A percentile compares a stretch with the other conserved stretches of the same genome.
These are phyloP conservation scores for Cantharis nigra DNA, from an alignment of 2,888 invertebrate species.

Conservation along the genomic window DNA sequence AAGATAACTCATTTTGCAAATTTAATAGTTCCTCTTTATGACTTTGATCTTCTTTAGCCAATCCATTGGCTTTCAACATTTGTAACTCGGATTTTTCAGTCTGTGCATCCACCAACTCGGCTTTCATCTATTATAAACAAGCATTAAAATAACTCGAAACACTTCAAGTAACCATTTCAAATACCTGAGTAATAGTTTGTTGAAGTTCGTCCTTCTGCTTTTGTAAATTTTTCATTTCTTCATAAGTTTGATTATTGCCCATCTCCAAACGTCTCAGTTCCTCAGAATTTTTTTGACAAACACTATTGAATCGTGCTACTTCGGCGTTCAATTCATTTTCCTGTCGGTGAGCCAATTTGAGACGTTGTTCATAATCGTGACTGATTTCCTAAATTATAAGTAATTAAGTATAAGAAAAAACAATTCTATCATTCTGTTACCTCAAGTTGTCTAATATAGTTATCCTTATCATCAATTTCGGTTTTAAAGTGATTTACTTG, in stretches of 20 bases:
- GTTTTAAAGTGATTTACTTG: slow-evolving; percentile 53
- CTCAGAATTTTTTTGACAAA: slow-evolving; percentile 53
- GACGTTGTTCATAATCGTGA: slow-evolving; percentile 62
- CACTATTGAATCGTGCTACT: slow-evolving; percentile 50
- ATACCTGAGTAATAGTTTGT: slow-evolving; percentile 57
- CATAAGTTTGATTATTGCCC: slow-evolving; percentile 57
- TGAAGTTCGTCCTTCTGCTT: slow-evolving; percentile 61
- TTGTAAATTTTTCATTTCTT: slow-evolving; percentile 59
- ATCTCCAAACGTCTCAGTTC: slow-evolving; percentile 51
- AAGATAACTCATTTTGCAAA: slow-evolving; percentile 60
- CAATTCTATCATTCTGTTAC: slow-evolving; percentile 37
- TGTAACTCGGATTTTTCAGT: slow-evolving; percentile 42
- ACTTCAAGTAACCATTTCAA: not conserved
- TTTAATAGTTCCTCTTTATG: slow-evolving; percentile 57
- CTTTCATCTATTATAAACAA: slow-evolving; percentile 7
- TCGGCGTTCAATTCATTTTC: slow-evolving; percentile 63
- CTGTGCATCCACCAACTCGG: slow-evolving; percentile 33
- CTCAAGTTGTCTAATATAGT: slow-evolving; percentile 61
- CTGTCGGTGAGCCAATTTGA: slow-evolving; percentile 55
- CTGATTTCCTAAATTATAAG: slow-evolving; percentile 58
- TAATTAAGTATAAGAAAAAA: not conserved
- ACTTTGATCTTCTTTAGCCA: slow-evolving; percentile 47
- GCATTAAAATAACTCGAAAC: not conserved
- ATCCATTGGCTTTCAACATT: slow-evolving; percentile 48
- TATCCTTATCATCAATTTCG: slow-evolving; percentile 60